A percentile compares a stretch with the other conserved stretches of the same genome.
Conservation (phyloP, 2,797 vertebrate species). For the Paratrypauchen microcephalus region DNA sequence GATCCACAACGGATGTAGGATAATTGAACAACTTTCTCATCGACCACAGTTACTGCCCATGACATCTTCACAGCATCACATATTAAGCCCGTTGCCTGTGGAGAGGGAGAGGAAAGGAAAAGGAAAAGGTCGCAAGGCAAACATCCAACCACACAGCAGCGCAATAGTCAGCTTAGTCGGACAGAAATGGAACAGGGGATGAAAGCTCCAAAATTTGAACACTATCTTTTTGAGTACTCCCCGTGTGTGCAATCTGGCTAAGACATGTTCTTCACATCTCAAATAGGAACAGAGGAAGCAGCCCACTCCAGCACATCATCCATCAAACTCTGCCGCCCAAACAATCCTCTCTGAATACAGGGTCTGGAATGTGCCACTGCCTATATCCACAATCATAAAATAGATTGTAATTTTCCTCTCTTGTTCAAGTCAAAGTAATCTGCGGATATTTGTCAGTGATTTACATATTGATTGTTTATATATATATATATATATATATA, state of each 20-base stretch:
- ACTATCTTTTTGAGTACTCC: slow-evolving; percentile 26
- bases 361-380: slow-evolving; percentile 1
- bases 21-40: background rate
- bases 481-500: no score
- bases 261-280: slow-evolving; percentile 32
- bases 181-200: slow-evolving; percentile 28
- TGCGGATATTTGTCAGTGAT: background rate
- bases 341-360: slow-evolving; percentile 23
- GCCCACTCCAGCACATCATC: slow-evolving; percentile 35
- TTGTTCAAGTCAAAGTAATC: no score
- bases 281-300: slow-evolving; percentile 37
- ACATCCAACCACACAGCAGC: slow-evolving; percentile 37
- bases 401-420: background rate
- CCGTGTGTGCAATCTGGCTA: slow-evolving; percentile 24
- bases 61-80: slow-evolving; percentile 22
- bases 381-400: background rate
- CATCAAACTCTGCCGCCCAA: slow-evolving; percentile 45
- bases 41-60: background rate
- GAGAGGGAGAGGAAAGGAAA: slow-evolving; percentile 39
- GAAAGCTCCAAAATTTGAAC: slow-evolving; percentile 33
- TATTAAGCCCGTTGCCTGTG: slow-evolving; percentile 42
- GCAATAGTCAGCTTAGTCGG: slow-evolving; percentile 25
- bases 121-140: slow-evolving; percentile 36
- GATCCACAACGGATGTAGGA: no score
- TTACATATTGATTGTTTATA: background rate